These are phyloP conservation scores for Zophobas morio DNA, from an alignment of 1,140 invertebrate species.

Conservation along the genomic window DNA sequence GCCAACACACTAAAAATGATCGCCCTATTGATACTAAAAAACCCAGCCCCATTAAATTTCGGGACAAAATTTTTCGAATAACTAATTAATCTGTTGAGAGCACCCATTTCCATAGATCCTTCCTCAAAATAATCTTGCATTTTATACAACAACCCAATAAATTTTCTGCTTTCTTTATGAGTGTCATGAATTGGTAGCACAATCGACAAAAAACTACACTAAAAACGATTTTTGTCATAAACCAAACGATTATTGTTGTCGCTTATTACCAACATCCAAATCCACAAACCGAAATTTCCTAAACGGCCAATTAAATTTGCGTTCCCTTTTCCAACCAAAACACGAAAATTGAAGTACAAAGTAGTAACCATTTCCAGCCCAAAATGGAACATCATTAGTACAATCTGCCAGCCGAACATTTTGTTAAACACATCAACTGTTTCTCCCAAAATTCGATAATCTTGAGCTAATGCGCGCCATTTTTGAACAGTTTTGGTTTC, in stretches of 20 bases:
- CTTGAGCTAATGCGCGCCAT: neutral
- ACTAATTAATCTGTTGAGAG: neutral
- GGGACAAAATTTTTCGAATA: neutral
- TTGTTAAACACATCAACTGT: neutral
- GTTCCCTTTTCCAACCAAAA: too few species aligned
- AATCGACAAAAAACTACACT: neutral
- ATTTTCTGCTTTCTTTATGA: neutral
- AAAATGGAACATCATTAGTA: constrained; percentile 8
- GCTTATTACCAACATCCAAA: too few species aligned
- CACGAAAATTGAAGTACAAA: too few species aligned
- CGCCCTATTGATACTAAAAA: neutral
- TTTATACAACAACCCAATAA: constrained; percentile 1
- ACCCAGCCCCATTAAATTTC: neutral
- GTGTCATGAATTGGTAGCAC: neutral
- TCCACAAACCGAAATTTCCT: too few species aligned
- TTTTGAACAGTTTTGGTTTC: neutral
- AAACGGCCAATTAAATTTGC: too few species aligned
- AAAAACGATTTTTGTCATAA: neutral
- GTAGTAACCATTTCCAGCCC: constrained; percentile 1
- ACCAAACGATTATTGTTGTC: neutral
- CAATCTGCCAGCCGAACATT: constrained; percentile 3
- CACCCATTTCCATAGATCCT: neutral
- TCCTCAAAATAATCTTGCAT: neutral
- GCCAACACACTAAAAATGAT: neutral
- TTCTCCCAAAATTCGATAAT: constrained; percentile 18